Evolutionary conservation across 92 coral and sea anemone genomes (phyloP).

Genomic region (Nematostella vectensis): DNA sequence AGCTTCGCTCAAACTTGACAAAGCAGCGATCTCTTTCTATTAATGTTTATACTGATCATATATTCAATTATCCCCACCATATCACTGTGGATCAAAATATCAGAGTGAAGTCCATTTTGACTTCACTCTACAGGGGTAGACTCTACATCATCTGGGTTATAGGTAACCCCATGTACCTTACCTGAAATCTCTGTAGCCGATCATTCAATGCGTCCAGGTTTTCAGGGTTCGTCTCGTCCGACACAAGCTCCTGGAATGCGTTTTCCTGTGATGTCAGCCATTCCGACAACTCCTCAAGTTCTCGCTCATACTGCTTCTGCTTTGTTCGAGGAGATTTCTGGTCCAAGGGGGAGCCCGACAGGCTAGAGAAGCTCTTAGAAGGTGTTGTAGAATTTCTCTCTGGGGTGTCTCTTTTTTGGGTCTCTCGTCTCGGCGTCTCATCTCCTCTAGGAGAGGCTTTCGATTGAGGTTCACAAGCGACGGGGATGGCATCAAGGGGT

Average conservation of each 20-base stretch:
- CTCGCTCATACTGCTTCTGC: constrained; percentile 66
- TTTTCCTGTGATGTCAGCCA: constrained; percentile 84
- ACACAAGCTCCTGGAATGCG: constrained; percentile 66
- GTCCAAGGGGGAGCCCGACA: constrained; percentile 27
- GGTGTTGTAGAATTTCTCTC: constrained; percentile 33
- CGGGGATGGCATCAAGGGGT: constrained; percentile 21
- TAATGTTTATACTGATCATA: no score
- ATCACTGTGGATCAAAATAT: no score
- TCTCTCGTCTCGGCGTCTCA: constrained; percentile 18
- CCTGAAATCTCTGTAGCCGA: constrained; percentile 78
- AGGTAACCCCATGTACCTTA: no score
- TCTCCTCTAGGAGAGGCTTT: constrained; percentile 27
- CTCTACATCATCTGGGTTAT: no score
- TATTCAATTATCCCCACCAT: no score
- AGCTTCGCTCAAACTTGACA: no score
- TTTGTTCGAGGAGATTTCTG: constrained; percentile 66
- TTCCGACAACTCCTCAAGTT: constrained; percentile 76
- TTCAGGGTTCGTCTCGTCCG: constrained; percentile 57
- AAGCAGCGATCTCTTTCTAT: no score
- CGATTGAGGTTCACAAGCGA: no score
- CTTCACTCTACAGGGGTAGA: no score
- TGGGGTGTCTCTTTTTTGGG: constrained; percentile 13
- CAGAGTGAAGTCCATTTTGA: no score
- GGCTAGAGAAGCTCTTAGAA: constrained; percentile 11
- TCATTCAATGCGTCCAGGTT: constrained; percentile 59